These are phyloP conservation scores for Eurytoma adleriae DNA, from an alignment of 2,888 invertebrate genomes.

Conservation along the genomic window DNA sequence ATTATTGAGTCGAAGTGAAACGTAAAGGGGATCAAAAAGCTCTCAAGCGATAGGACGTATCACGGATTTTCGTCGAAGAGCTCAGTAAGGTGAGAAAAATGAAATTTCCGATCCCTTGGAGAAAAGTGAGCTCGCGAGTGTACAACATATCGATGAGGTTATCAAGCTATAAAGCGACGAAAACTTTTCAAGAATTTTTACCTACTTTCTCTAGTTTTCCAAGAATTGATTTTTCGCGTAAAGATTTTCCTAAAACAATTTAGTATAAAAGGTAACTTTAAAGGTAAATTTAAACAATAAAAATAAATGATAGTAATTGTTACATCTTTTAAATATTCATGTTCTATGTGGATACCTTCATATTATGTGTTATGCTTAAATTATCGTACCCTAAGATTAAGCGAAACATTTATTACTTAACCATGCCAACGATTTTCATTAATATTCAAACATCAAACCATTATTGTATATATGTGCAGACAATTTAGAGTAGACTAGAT, in stretches of 20 bases:
- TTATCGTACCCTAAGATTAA: too few species aligned
- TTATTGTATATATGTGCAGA: too few species aligned
- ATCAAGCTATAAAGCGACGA: conserved; percentile 5
- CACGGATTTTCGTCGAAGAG: background rate
- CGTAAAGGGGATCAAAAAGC: background rate
- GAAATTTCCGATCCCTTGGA: conserved; percentile 12
- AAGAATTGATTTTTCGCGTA: conserved; percentile 1
- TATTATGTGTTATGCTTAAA: too few species aligned
- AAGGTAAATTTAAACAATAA: background rate
- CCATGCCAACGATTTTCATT: too few species aligned
- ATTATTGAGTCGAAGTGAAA: background rate
- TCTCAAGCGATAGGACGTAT: background rate
- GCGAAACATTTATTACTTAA: too few species aligned
- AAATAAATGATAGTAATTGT: too few species aligned
- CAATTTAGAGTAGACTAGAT: background rate
- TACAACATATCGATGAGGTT: conserved; percentile 3
- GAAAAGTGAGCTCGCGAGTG: conserved; percentile 16
- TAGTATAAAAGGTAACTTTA: background rate
- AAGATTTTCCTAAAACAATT: background rate
- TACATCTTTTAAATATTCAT: too few species aligned
- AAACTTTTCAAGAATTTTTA: conserved; percentile 21
- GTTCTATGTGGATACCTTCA: too few species aligned
- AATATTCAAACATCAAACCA: too few species aligned
- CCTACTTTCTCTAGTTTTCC: background rate
- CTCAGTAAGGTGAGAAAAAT: conserved; percentile 7